Base-by-base conservation (phyloP, 2,113 vertebrate species). In the Tautogolabrus adspersus region DNA sequence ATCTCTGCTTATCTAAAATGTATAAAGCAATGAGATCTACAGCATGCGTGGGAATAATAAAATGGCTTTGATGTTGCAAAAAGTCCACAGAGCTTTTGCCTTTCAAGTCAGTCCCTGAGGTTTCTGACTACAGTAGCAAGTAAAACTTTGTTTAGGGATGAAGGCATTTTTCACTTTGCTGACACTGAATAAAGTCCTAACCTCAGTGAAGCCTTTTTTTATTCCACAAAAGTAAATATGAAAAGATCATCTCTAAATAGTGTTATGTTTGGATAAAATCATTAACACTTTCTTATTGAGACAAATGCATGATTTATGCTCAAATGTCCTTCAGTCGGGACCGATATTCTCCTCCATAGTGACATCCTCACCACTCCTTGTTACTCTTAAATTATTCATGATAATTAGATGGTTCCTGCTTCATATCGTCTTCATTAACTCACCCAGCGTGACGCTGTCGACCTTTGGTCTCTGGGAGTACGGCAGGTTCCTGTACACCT, bases 381-480 rank as follows among this genome's bases (percentile, higher is more conserved):
- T 37, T 63, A 57, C 18, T 16, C 19, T 72, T 65, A 58, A 42
- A 82, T 79, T 68, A 84, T 74, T 82, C 52, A 79, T 74, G 55
- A 51, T 69, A 60, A 76, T 30, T 47, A 26, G 51, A 81, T 0
- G 1, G 47, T 77, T 75, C 22, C 19, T 42, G 77, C 68, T 74
- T 49, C 23, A 18, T 26, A 34, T 59, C n/a, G 22, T 13, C 37
- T 22, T 62, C 55, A 55, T 73, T 34, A 40, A 86, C 97, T 75
- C 91, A 99, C 98, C 98, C 6, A 99, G 94, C 42, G 97, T 96
- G 47, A 99, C 96, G 0, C 95, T 97, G 62, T 98, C 97, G 3
- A 95, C 96, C 82, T 94, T 97, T 77, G 97, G 97, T 92, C 98
- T 95, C 87, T 95, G 96, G 52, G 97, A 97, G 89, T 97, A 97